Conservation (phyloP, 2,888 invertebrate species). For the Allolobophora icterica region DNA sequence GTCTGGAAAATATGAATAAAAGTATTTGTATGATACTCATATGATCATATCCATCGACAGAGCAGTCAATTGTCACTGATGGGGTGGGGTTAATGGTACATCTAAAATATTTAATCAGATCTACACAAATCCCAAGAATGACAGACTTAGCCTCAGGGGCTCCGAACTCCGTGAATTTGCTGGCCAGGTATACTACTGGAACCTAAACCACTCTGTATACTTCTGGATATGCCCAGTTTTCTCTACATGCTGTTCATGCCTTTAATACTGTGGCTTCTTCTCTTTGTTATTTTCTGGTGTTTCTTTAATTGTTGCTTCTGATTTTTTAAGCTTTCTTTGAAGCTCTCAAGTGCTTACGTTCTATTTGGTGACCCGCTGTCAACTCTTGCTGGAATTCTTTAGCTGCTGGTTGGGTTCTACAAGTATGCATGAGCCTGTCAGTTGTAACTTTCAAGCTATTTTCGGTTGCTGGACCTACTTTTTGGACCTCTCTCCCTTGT, state of each 20-base stretch:
- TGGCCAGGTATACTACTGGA: not conserved
- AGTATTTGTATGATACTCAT: no score
- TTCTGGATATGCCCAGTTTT: not conserved
- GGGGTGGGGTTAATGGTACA: no score
- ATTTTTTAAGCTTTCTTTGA: not conserved
- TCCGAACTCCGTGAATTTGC: not conserved
- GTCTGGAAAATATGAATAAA: no score
- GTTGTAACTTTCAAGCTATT: not conserved
- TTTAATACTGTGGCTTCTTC: not conserved
- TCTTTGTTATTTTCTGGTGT: not conserved
- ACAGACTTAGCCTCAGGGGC: not conserved
- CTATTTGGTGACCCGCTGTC: not conserved
- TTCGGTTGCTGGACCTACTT: no score
- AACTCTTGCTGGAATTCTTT: not conserved
- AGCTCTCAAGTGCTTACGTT: not conserved
- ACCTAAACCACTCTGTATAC: no score
- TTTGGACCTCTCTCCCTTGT: no score
- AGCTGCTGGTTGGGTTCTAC: no score
- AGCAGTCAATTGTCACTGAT: no score
- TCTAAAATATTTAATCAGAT: no score
- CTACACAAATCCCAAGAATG: not conserved
- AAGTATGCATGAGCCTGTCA: no score
- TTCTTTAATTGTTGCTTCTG: no score
- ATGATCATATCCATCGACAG: no score
- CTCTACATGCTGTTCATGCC: not conserved